Conservation (phyloP, 2,113 vertebrate species). For the Holacanthus passer region DNA sequence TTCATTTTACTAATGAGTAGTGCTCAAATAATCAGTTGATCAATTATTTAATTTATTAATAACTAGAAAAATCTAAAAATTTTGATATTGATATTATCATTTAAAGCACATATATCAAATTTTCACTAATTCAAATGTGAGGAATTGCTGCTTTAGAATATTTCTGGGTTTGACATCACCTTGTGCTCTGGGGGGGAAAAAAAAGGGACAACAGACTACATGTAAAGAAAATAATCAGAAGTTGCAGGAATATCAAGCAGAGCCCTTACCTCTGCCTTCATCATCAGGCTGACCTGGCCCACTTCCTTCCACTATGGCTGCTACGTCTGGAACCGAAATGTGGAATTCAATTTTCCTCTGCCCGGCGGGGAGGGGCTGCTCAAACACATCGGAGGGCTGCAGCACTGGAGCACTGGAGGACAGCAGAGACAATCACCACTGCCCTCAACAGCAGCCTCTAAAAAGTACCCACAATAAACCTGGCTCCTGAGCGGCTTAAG, state of each 20-base stretch:
- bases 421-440: slow-evolving; percentile 64
- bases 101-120: not conserved
- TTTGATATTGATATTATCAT: not conserved
- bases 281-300: slow-evolving; percentile 31
- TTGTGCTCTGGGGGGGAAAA: not conserved
- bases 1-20: no score
- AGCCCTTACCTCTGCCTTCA: slow-evolving; percentile 59
- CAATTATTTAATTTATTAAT: no score
- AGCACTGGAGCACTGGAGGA: slow-evolving; percentile 86
- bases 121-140: not conserved
- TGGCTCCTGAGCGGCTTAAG: slow-evolving; percentile 24
- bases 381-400: slow-evolving; percentile 95
- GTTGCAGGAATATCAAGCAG: not conserved
- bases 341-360: slow-evolving; percentile 95
- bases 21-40: not conserved
- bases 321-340: slow-evolving; percentile 87
- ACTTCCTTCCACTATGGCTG: slow-evolving; percentile 79
- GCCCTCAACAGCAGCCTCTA: slow-evolving; percentile 32
- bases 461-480: slow-evolving; percentile 54
- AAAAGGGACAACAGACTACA: not conserved
- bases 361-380: slow-evolving; percentile 88
- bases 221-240: not conserved
- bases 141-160: not conserved
- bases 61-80: not conserved
- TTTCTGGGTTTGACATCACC: not conserved